phyloP scores from a whole-genome alignment of 2,888 invertebrate genomes.

The Lissocephala sabroskyi region DNA sequence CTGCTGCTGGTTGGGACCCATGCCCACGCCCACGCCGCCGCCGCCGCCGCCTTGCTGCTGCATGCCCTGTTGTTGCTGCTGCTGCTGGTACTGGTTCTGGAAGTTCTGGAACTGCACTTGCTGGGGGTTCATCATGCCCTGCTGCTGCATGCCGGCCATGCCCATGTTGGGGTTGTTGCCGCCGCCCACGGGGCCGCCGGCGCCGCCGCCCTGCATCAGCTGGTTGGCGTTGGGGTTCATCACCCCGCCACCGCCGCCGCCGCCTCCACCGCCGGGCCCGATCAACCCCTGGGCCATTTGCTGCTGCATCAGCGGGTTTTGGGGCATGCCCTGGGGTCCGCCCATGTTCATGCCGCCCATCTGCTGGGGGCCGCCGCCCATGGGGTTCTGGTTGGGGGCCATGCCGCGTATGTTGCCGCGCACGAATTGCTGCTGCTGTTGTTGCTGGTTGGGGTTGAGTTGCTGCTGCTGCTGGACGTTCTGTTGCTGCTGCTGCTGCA shows the following conservation, averaged over 20 bases:
- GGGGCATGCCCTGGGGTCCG: conserved; percentile 70
- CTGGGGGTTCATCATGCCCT: conserved; percentile 71
- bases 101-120: conserved; percentile 77
- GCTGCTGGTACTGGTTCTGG: conserved; percentile 72
- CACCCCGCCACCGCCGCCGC: conserved; percentile 59
- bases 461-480: conserved; percentile 57
- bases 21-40: conserved; percentile 43
- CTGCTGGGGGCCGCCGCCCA: conserved; percentile 68
- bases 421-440: conserved; percentile 67
- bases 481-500: conserved; percentile 59
- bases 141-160: conserved; percentile 67
- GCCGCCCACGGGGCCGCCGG: conserved; percentile 44
- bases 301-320: conserved; percentile 66
- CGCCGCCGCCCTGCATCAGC: conserved; percentile 59
- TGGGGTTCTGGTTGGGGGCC: conserved; percentile 72
- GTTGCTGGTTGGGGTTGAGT: conserved; percentile 54
- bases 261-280: conserved; percentile 59
- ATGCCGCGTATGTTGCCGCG: conserved; percentile 69
- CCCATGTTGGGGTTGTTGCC: conserved; percentile 60
- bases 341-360: conserved; percentile 73
- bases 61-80: conserved; percentile 71
- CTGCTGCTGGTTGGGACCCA: conserved; percentile 49
- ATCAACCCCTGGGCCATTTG: conserved; percentile 65
- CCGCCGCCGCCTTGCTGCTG: conserved; percentile 45
- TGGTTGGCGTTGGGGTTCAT: conserved; percentile 63